Evolutionary conservation across 2,113 vertebrate genomes (phyloP), one percentile per base, ranked within the genome.

Genomic region (Phainopepla nitens): DNA sequence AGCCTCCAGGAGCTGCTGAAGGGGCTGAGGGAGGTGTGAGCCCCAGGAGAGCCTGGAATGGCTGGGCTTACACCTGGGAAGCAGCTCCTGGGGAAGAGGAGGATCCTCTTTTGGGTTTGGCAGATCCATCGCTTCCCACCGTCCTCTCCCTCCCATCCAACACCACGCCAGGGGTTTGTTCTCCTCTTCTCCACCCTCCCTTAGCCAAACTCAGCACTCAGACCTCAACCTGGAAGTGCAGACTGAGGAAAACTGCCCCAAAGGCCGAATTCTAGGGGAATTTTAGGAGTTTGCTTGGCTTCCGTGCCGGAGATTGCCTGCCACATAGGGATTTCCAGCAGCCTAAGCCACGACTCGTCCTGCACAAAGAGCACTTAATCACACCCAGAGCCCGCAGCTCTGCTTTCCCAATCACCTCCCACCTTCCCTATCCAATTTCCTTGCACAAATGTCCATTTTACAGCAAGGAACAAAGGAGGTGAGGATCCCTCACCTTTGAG

Each of bases 361-460:
- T 64, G 49, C 53, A 21, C 92, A 92, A 90, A 94, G 78, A 82
- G 82, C 78, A 72, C 42, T 76, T 88, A 79, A 94, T 93, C 78
- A 85, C 18, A 61, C 4, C 84, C 93, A 85, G 39, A 39, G 85
- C 87, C 87, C 13, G 68, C 8, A 90, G 93, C 81, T 21, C 19
- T 50, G 60, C 50, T 57, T 76, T 41, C 76, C 72, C 73, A 22
- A 35, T 4, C 61, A 27, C 79, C 79, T 91, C 82, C 50, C 51
- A 58, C 68, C 19, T 15, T 27, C 31, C 51, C 69, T 18, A 64
- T 25, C 66, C 75, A 10, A 66, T 86, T 89, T 73, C 71, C 79
- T 42, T 13, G 17, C 75, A 69, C 18, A 29, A 86, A 39, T 3
- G 19, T 36, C 62, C 54, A 18, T 44, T 83, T 91, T 57, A 84